Percentiles rank a stretch among this genome's conserved stretches.
Evolutionary conservation across 2,888 invertebrate species (phyloP).

Genomic region (Andrena hattorfiana): DNA sequence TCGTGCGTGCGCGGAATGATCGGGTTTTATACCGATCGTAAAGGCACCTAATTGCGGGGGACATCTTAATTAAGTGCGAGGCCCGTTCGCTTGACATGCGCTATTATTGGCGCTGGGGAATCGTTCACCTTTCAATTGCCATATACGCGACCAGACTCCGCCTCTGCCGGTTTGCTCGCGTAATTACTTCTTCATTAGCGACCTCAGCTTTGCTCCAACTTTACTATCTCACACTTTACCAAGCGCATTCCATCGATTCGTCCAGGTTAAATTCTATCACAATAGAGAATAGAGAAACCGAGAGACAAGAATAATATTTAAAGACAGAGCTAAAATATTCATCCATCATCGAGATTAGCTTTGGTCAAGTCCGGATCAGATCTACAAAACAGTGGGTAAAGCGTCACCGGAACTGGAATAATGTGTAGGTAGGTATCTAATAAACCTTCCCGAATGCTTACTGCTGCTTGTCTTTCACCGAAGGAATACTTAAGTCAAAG

Average conservation of each 20-base stretch:
- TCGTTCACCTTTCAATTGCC: constrained; percentile 23
- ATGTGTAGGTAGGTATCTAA: no score
- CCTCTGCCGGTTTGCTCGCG: constrained; percentile 25
- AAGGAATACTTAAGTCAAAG: not conserved
- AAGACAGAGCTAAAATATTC: no score
- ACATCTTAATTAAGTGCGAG: constrained; percentile 75
- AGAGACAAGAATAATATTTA: not conserved
- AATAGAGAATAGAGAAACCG: not conserved
- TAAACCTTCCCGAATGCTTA: no score
- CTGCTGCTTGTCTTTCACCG: no score
- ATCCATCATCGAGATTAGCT: not conserved
- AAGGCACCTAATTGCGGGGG: constrained; percentile 72
- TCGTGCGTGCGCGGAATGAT: constrained; percentile 74
- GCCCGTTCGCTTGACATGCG: constrained; percentile 30
- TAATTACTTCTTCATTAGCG: constrained; percentile 68
- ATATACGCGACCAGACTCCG: constrained; percentile 23
- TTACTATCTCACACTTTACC: constrained; percentile 40
- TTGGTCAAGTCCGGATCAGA: not conserved
- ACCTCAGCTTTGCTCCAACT: constrained; percentile 10
- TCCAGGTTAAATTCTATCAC: not conserved
- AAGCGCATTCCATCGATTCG: constrained; percentile 7
- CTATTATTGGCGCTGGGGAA: constrained; percentile 33
- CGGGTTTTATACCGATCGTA: constrained; percentile 69
- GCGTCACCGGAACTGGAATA: no score
- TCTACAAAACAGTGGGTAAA: not conserved